Percentiles rank a stretch among this genome's conserved stretches.
phyloP scores from a whole-genome alignment of 2,888 invertebrate genomes.

The Stomorhina lunata region DNA sequence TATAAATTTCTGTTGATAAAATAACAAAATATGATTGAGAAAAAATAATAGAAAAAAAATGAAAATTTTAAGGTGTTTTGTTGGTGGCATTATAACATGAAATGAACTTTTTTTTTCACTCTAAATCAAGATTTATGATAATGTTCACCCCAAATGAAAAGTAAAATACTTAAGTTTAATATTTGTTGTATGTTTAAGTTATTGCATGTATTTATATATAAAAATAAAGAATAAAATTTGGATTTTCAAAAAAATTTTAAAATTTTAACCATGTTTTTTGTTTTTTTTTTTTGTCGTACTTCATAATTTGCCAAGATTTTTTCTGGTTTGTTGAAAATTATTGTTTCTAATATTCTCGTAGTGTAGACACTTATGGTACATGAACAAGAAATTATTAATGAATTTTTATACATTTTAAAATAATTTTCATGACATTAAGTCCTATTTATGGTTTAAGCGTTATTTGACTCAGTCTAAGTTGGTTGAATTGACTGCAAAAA shows the following conservation, averaged over 20 bases:
- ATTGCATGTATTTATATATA: slow-evolving; percentile 33
- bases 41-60: slow-evolving; percentile 26
- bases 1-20: slow-evolving; percentile 55
- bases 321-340: slow-evolving; percentile 56
- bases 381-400: slow-evolving; percentile 58
- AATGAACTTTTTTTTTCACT: slow-evolving; percentile 33
- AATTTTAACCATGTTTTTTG: too few species aligned
- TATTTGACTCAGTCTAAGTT: background rate
- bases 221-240: background rate
- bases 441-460: slow-evolving; percentile 51
- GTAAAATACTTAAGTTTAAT: slow-evolving; percentile 43
- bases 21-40: slow-evolving; percentile 2
- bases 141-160: slow-evolving; percentile 62
- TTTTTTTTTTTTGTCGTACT: slow-evolving; percentile 6
- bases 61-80: slow-evolving; percentile 56
- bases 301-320: slow-evolving; percentile 58
- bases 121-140: slow-evolving; percentile 65
- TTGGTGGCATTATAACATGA: slow-evolving; percentile 62
- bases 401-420: slow-evolving; percentile 55
- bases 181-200: slow-evolving; percentile 19
- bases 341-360: slow-evolving; percentile 36
- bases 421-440: slow-evolving; percentile 64
- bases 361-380: background rate
- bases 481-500: too few species aligned
- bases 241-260: background rate